Percentiles rank a stretch among this genome's conserved stretches.
Evolutionary conservation across 2,113 vertebrate genomes (phyloP).

Genomic region (Tetrao urogallus): DNA sequence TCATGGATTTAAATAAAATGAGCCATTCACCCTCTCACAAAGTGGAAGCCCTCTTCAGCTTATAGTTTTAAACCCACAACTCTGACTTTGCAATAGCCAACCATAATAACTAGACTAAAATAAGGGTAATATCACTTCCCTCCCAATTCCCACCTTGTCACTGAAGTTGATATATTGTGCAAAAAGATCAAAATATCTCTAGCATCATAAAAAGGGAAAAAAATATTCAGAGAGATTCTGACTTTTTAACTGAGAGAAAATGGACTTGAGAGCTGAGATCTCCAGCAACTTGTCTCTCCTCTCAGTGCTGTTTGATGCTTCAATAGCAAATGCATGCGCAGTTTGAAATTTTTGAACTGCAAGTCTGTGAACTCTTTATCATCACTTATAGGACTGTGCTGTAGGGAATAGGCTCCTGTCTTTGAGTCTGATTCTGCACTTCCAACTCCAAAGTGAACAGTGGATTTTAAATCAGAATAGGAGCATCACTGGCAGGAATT

Average conservation of each 20-base stretch:
- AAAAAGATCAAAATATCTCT: background rate
- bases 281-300: background rate
- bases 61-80: background rate
- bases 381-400: background rate
- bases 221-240: background rate
- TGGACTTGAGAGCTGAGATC: background rate
- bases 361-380: background rate
- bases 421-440: background rate
- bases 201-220: background rate
- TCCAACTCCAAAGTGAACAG: background rate
- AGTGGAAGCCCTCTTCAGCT: background rate
- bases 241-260: background rate
- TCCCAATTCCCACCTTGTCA: background rate
- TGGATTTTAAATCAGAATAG: background rate
- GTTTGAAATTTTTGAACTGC: conserved; percentile 57
- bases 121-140: background rate
- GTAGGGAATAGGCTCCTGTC: background rate
- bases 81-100: background rate
- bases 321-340: conserved; percentile 32
- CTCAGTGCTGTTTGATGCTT: background rate
- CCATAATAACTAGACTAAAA: background rate
- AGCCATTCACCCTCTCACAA: background rate
- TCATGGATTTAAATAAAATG: conserved; percentile 4
- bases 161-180: background rate
- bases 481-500: background rate